Conservation (phyloP, 1,140 invertebrate species). For the Eumaeus atala region DNA sequence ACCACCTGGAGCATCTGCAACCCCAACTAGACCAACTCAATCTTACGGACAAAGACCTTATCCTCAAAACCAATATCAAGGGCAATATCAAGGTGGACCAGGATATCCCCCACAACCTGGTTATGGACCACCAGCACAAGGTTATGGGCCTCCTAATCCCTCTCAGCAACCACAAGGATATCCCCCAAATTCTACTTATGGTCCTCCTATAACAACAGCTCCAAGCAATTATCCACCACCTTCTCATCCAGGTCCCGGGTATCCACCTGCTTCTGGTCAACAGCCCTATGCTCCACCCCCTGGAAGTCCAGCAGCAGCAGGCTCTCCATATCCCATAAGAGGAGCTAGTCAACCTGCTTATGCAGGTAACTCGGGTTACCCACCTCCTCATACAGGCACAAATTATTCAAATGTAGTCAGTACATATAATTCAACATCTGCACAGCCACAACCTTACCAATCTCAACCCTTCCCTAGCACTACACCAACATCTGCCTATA, state of each 20-base stretch:
- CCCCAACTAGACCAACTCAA: constrained; percentile 66
- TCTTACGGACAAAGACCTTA: constrained; percentile 70
- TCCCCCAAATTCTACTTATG: constrained; percentile 68
- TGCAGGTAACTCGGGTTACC: constrained; percentile 64
- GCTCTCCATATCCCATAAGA: constrained; percentile 62
- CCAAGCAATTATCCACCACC: constrained; percentile 67
- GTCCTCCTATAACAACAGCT: constrained; percentile 68
- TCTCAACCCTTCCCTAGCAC: constrained; percentile 68
- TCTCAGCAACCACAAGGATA: constrained; percentile 67
- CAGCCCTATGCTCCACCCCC: constrained; percentile 67
- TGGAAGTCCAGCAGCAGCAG: constrained; percentile 59
- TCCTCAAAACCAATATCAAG: constrained; percentile 70
- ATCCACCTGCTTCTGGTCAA: constrained; percentile 64
- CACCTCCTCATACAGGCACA: constrained; percentile 51
- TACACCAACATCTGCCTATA: constrained; percentile 65
- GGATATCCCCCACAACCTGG: constrained; percentile 65
- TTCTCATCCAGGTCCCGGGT: constrained; percentile 63
- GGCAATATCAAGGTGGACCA: constrained; percentile 67
- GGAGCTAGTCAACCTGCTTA: constrained; percentile 55
- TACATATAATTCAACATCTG: constrained; percentile 59
- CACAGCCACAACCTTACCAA: constrained; percentile 67
- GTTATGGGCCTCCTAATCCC: constrained; percentile 69
- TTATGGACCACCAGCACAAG: constrained; percentile 64
- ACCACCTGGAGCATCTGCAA: constrained; percentile 57
- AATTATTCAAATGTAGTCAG: constrained; percentile 67